phyloP scores from a whole-genome alignment of 2,888 invertebrate species.

The Platerodrilus igneus region DNA sequence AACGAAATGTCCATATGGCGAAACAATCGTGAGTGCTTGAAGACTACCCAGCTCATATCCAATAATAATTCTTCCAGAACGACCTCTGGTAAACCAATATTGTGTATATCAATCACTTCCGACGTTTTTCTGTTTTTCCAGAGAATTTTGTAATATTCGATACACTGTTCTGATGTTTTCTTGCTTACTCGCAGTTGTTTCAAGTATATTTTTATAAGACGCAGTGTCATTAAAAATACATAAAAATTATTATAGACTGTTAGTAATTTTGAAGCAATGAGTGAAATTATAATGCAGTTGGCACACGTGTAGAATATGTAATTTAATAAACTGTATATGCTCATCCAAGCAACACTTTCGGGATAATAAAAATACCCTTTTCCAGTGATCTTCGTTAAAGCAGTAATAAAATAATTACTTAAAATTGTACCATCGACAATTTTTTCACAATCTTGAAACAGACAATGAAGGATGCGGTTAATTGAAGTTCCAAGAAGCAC shows the following conservation, averaged over 20 bases:
- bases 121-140: constrained; percentile 4
- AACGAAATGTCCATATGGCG: constrained; percentile 24
- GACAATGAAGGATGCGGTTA: not conserved
- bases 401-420: not conserved
- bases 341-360: not conserved
- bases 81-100: not conserved
- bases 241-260: not conserved
- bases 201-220: not conserved
- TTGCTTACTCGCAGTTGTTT: not conserved
- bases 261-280: constrained; percentile 1
- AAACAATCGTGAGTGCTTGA: constrained; percentile 31
- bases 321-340: not conserved
- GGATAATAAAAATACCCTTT: not conserved
- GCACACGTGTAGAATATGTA: not conserved
- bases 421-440: not conserved
- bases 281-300: not conserved
- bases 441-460: not conserved
- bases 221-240: not conserved
- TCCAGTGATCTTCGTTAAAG: constrained; percentile 1
- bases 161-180: not conserved
- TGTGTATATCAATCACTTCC: not conserved
- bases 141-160: not conserved
- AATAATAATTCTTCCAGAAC: constrained; percentile 9
- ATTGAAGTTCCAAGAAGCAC: not conserved
- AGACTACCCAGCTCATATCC: constrained; percentile 26